These are phyloP conservation scores for Phyllostomus hastatus DNA, from an alignment of 2,113 vertebrate genomes.

Conservation along the genomic window DNA sequence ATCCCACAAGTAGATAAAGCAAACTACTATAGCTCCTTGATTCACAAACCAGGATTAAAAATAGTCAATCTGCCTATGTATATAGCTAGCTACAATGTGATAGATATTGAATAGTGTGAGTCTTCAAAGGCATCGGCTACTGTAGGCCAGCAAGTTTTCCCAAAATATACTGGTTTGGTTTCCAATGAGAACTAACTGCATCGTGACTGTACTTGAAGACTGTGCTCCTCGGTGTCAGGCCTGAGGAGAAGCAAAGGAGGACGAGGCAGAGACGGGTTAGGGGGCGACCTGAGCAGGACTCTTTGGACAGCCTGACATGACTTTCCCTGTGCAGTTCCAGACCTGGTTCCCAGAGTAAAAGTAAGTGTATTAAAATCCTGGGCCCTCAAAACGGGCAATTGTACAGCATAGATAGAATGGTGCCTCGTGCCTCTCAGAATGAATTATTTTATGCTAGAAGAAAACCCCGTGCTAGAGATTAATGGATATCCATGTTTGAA, in stretches of 20 bases:
- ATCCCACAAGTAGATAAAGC: constrained; percentile 82
- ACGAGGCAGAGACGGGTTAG: constrained; percentile 43
- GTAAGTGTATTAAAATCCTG: constrained; percentile 77
- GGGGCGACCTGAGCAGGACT: constrained; percentile 60
- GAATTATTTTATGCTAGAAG: constrained; percentile 78
- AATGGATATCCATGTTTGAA: constrained; percentile 64
- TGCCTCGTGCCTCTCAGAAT: constrained; percentile 66
- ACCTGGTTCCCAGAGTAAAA: constrained; percentile 76
- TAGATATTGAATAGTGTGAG: constrained; percentile 49
- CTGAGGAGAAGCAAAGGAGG: constrained; percentile 47
- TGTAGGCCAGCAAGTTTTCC: constrained; percentile 56
- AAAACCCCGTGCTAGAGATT: constrained; percentile 71
- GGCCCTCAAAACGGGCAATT: constrained; percentile 81
- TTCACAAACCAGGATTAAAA: constrained; percentile 77
- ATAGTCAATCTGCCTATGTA: constrained; percentile 73
- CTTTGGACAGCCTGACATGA: constrained; percentile 56
- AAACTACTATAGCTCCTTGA: constrained; percentile 78
- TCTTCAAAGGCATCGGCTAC: constrained; percentile 72
- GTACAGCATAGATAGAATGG: constrained; percentile 77
- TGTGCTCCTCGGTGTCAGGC: constrained; percentile 31
- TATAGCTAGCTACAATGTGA: constrained; percentile 68
- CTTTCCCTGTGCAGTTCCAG: constrained; percentile 62
- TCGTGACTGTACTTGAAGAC: constrained; percentile 39
- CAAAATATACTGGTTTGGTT: constrained; percentile 70
- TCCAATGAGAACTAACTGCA: constrained; percentile 55